Base-by-base conservation (phyloP, 2,797 vertebrate genomes). In the Sciurus carolinensis region DNA sequence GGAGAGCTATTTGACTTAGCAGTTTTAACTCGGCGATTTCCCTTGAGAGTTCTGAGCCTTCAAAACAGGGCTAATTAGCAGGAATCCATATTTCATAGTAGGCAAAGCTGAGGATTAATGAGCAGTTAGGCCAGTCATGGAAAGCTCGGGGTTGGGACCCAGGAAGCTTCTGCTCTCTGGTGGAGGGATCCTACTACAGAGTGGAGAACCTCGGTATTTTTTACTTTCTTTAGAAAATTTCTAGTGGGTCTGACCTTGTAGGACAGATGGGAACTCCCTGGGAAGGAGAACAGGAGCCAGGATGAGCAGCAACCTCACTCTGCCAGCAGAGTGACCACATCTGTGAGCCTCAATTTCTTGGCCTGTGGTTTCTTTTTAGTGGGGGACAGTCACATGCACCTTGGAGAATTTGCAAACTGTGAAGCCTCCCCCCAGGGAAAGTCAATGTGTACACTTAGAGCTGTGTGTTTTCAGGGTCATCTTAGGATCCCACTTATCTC, bases 401-500 rank as follows among this genome's bases (percentile, higher is more conserved):
- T 33, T 0, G 1, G n/a, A n/a, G 39, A 39, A 2, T 33, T 28
- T 9, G 17, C 75, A 42, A 39, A 22, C 62, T 4, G 9, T 13
- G 94, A 50, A 9, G 42, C 42, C 24, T 22, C 12, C 3, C 24
- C 5, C 5, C 20, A 1, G 9, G 30, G 64, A 59, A 12, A 14
- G 6, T 10, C 15, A 24, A 2, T 18, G 14, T 0, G 0, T 39
- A 39, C 14, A 0, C 15, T 66, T 9, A 22, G 44, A 15, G 18
- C 8, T 30, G 22, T 7, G 0, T n/a, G 7, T 42, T 57, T 84
- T 54, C 12, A 5, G 15, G 84, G 17, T 22, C 2, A 22, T 44
- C 24, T 11, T 22, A 42, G 47, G n/a, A 2, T 44, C 11, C 36
- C 18, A 1, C 15, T 86, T 52, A n/a, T 67, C 36, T 30, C 26